Conservation (phyloP, 2,888 invertebrate genomes). For the Beris morrisii region DNA sequence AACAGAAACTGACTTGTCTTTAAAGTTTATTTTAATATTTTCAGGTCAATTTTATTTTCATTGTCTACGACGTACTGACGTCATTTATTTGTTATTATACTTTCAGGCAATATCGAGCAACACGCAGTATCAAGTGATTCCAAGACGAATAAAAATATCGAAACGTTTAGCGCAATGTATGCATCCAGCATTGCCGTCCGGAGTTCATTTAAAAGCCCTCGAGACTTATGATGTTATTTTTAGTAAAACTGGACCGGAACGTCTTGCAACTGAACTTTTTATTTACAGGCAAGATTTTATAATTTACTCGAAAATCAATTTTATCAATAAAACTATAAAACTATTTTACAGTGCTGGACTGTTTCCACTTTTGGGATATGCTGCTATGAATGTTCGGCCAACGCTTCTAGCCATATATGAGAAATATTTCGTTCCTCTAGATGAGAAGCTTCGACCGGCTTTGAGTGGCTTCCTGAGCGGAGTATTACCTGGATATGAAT, state of each 20-base stretch:
- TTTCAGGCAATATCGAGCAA: constrained; percentile 74
- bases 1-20: too few relatives aligned
- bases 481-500: constrained; percentile 83
- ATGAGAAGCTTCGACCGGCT: constrained; percentile 69
- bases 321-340: neutral
- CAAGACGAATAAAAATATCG: constrained; percentile 82
- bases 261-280: constrained; percentile 78
- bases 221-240: constrained; percentile 92
- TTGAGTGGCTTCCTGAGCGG: constrained; percentile 85
- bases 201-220: constrained; percentile 87
- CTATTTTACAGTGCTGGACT: constrained; percentile 63
- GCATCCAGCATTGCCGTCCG: constrained; percentile 88
- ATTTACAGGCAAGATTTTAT: constrained; percentile 69
- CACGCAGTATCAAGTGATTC: constrained; percentile 82
- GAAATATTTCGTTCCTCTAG: constrained; percentile 82
- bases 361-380: constrained; percentile 85
- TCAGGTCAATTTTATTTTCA: too few relatives aligned
- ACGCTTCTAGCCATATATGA: constrained; percentile 81
- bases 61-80: neutral
- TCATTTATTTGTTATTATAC: constrained; percentile 15
- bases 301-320: constrained; percentile 6
- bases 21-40: too few relatives aligned
- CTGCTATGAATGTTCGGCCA: constrained; percentile 87
- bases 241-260: constrained; percentile 80
- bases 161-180: constrained; percentile 91